Base-by-base conservation (phyloP, 2,113 vertebrate species). In the Xenus cinereus region DNA sequence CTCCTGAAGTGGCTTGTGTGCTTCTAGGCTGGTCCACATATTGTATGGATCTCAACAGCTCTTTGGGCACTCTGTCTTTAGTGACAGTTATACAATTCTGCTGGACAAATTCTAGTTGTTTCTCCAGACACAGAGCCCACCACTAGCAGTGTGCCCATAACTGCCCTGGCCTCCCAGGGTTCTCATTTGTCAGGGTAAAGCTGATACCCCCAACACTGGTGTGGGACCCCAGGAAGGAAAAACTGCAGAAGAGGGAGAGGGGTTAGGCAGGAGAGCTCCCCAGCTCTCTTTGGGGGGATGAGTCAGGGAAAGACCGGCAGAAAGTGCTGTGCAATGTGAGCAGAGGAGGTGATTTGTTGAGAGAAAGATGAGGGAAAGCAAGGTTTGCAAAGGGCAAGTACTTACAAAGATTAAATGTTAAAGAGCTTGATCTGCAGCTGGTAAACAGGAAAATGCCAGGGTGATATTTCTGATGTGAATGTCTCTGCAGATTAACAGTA, bases 391-490 rank as follows among this genome's bases (percentile, higher is more conserved):
- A 96, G 95, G 90, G 83, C 85, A 93, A 90, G 43, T 84, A 45
- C 85, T 90, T 84, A 48, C 2, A 56, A 64, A 92, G 85, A 86
- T 90, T 90, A 94, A 95, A 96, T 92, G 88, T 90, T 96, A 89
- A 79, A 48, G 88, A 93, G 88, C 76, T 84, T 90, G 90, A 80
- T 85, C 64, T 95, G 85, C 73, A 78, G 56, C 90, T 90, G 85
- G 95, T 92, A 94, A 95, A 96, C 86, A 90, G 68, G 85, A 78
- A 97, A 95, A 96, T 96, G 93, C 92, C 92, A 97, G 83, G 60
- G 83, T 97, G 90, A 30, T 97, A 96, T 95, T 96, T 96, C 86
- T 75, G 39, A 84, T 45, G 60, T 32, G 92, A 90, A 92, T 3
- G 17, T 78, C 82, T 93, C 85, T 81, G 86, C 68, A 92, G 79